A percentile compares a stretch with the other conserved stretches of the same genome.
phyloP scores from a whole-genome alignment of 2,113 vertebrate genomes.

The Actenoides lindsayi region DNA sequence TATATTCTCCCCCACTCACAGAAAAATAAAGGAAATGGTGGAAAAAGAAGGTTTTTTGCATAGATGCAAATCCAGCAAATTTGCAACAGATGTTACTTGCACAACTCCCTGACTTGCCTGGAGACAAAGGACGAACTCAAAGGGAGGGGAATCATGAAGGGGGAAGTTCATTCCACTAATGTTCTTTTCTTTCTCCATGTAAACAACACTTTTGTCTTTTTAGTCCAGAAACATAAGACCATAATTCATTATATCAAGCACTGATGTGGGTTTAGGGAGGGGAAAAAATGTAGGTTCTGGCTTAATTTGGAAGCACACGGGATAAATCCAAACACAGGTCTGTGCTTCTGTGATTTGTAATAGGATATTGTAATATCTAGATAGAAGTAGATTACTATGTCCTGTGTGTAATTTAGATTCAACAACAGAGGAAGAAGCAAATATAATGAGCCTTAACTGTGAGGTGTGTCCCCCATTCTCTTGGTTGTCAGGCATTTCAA shows the following conservation, averaged over 20 bases:
- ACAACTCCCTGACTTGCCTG: background rate
- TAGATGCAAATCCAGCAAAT: background rate
- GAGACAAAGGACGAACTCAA: background rate
- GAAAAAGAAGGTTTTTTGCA: background rate
- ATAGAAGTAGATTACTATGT: background rate
- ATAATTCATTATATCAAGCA: background rate
- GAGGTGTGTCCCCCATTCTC: conserved; percentile 26
- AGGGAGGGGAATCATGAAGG: background rate
- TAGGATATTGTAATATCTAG: background rate
- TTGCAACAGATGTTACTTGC: background rate
- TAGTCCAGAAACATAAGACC: background rate
- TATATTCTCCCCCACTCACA: background rate
- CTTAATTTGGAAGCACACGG: background rate
- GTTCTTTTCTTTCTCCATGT: too few species aligned
- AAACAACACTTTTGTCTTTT: background rate
- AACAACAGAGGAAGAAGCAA: background rate
- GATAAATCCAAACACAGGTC: background rate
- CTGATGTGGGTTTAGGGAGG: background rate
- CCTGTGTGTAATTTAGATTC: background rate
- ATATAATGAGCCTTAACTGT: background rate
- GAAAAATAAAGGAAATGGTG: background rate
- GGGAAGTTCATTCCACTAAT: background rate
- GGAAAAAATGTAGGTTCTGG: background rate
- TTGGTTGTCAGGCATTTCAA: conserved; percentile 31
- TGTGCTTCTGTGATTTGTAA: background rate